These are phyloP conservation scores for Xenopus laevis DNA, from an alignment of 2,113 vertebrate species.

Conservation along the genomic window DNA sequence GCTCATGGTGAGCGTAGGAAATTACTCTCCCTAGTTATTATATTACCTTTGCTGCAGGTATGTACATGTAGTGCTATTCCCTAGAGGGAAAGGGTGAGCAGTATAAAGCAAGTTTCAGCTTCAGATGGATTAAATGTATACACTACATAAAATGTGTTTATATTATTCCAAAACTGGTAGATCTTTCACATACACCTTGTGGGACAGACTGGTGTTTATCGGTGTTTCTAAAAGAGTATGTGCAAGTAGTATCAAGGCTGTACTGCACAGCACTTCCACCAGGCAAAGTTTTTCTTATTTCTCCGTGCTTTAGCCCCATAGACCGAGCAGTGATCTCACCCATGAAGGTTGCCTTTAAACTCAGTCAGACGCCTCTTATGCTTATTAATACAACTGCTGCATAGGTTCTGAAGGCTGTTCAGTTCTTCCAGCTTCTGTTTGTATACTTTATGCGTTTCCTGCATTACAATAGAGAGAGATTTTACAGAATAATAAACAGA, in stretches of 20 bases:
- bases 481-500: no score
- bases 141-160: no score
- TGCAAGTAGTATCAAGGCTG: no score
- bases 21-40: not conserved
- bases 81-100: not conserved
- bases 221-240: no score
- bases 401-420: constrained; percentile 76
- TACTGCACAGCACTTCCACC: no score
- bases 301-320: no score
- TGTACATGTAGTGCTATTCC: constrained; percentile 7
- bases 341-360: constrained; percentile 68
- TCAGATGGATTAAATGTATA: no score
- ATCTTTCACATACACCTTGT: no score
- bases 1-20: not conserved
- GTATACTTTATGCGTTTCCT: constrained; percentile 94
- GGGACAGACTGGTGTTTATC: no score
- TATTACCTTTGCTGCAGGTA: not conserved
- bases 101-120: no score
- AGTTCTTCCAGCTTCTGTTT: constrained; percentile 90
- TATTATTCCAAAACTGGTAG: no score
- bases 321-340: constrained; percentile 57
- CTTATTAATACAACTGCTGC: constrained; percentile 78
- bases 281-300: no score
- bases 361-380: constrained; percentile 82
- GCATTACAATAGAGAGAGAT: constrained; percentile 19